Conservation (phyloP, 2,888 invertebrate genomes). For the Cataglyphis livida region DNA sequence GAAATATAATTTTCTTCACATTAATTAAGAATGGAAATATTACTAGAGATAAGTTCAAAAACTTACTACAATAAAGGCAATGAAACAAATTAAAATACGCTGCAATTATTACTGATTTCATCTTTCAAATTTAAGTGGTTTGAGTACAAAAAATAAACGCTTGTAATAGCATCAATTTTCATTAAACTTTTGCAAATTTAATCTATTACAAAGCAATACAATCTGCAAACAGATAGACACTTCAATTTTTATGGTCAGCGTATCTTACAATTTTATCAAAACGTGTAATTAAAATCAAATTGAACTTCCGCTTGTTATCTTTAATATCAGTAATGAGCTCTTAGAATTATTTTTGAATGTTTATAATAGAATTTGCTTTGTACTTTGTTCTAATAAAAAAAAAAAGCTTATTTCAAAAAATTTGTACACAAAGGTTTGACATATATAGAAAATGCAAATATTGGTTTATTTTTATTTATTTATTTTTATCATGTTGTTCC, state of each 20-base stretch:
- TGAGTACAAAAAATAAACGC: neutral
- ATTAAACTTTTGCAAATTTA: slow-evolving; percentile 20
- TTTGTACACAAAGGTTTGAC: neutral
- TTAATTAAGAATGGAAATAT: neutral
- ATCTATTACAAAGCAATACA: neutral
- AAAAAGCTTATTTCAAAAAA: neutral
- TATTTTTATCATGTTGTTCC: neutral
- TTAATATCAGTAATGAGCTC: slow-evolving; percentile 62
- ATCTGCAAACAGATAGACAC: neutral
- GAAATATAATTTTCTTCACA: neutral
- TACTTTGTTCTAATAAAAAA: neutral
- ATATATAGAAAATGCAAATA: neutral
- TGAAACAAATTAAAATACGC: slow-evolving; percentile 8
- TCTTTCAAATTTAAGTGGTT: neutral
- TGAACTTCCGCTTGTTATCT: slow-evolving; percentile 62
- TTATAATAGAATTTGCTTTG: slow-evolving; percentile 56
- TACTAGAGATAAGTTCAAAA: neutral
- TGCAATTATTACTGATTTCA: neutral
- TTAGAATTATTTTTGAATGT: slow-evolving; percentile 60
- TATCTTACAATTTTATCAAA: slow-evolving; percentile 51
- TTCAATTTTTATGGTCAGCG: neutral
- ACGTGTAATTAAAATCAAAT: slow-evolving; percentile 57
- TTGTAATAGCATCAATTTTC: neutral
- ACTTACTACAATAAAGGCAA: neutral
- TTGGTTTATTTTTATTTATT: neutral